Percentiles rank a stretch among this genome's conserved stretches.
phyloP scores from a whole-genome alignment of 2,797 vertebrate species.

The Lepilemur ruficaudatus region DNA sequence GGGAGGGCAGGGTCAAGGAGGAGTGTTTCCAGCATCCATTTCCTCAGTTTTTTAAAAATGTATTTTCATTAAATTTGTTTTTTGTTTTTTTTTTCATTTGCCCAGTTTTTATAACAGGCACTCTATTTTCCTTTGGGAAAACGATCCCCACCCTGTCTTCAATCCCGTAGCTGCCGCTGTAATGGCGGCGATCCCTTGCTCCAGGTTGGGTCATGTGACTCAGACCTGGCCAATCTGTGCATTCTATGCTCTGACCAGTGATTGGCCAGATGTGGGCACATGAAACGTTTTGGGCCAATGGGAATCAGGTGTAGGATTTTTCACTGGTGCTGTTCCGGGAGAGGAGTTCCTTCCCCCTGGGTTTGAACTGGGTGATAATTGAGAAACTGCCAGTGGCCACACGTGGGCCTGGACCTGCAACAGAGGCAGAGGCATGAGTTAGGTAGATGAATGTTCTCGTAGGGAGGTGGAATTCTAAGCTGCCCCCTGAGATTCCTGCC shows the following conservation, averaged over 20 bases:
- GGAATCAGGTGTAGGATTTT: background rate
- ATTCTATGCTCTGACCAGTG: background rate
- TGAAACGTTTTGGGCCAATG: background rate
- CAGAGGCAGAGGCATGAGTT: background rate
- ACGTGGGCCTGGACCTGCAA: background rate
- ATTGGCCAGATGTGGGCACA: background rate
- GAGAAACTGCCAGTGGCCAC: background rate
- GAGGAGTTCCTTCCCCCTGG: background rate
- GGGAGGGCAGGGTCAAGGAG: too few species aligned
- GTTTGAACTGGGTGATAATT: background rate
- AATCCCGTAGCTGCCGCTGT: background rate
- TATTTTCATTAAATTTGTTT: background rate
- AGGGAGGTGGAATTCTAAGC: background rate
- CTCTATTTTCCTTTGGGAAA: background rate
- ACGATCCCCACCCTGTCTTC: background rate
- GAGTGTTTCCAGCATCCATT: background rate
- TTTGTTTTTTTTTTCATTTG: background rate
- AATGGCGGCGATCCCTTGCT: background rate
- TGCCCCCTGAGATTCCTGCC: too few species aligned
- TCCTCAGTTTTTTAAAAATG: background rate
- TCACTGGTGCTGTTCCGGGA: background rate
- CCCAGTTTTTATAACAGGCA: background rate
- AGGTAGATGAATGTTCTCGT: background rate
- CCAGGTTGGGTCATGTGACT: background rate
- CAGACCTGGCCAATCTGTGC: background rate